Percentiles rank a stretch among this genome's conserved stretches.
Evolutionary conservation across 2,888 invertebrate species (phyloP).

Genomic region (Sialis lutaria): DNA sequence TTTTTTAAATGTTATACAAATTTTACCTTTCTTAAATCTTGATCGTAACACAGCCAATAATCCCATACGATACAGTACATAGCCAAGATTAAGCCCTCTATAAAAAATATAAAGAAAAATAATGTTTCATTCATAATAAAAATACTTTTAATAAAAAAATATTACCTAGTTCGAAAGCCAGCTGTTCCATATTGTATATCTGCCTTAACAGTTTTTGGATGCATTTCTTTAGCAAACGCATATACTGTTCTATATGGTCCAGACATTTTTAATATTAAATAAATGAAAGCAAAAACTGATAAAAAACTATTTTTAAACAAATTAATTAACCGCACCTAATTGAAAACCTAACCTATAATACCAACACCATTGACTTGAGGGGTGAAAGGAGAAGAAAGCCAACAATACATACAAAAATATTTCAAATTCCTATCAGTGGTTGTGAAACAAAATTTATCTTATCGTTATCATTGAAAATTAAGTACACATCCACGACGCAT

Average conservation of each 20-base stretch:
- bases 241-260: slow-evolving; percentile 38
- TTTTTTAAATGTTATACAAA: not conserved
- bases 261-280: slow-evolving; percentile 5
- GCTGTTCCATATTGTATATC: slow-evolving; percentile 70
- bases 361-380: too few relatives aligned
- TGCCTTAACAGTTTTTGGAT: slow-evolving; percentile 47
- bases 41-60: slow-evolving; percentile 80
- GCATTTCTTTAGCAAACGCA: slow-evolving; percentile 64
- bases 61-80: slow-evolving; percentile 91
- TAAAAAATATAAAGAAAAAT: slow-evolving; percentile 18
- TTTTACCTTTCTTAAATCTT: slow-evolving; percentile 55
- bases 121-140: too few relatives aligned
- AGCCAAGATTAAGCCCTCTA: slow-evolving; percentile 71
- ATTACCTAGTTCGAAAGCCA: slow-evolving; percentile 60
- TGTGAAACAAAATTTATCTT: too few relatives aligned
- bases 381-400: too few relatives aligned
- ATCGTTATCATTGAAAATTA: too few relatives aligned
- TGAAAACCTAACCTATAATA: too few relatives aligned
- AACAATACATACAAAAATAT: too few relatives aligned
- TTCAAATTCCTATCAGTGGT: too few relatives aligned
- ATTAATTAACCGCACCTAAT: too few relatives aligned
- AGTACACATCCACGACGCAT: too few relatives aligned
- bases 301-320: too few relatives aligned
- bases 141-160: not conserved
- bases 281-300: too few relatives aligned